These are phyloP conservation scores for Troilus luridus DNA, from an alignment of 2,888 invertebrate species.

Conservation along the genomic window DNA sequence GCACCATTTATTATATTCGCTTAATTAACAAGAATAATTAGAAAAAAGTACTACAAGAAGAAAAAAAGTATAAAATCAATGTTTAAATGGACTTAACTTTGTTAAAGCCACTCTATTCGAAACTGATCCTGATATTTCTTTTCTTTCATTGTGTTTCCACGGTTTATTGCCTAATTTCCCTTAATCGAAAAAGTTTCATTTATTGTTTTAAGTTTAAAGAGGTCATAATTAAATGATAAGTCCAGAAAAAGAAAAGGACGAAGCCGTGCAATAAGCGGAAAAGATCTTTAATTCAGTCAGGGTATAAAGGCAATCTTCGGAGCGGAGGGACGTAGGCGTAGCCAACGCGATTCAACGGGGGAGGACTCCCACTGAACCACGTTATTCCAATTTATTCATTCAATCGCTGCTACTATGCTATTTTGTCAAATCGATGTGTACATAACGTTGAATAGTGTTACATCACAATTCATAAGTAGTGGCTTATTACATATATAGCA, in stretches of 20 bases:
- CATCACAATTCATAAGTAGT: not conserved
- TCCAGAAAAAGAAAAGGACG: not conserved
- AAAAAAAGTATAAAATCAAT: not conserved
- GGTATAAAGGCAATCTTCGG: not conserved
- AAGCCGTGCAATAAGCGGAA: conserved; percentile 7
- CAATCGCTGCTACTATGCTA: not conserved
- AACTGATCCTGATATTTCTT: not conserved
- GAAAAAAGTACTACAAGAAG: too few species aligned
- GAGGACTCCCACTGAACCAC: not conserved
- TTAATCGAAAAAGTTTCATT: conserved; percentile 8
- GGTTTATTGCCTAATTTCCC: conserved; percentile 3
- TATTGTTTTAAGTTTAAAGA: conserved; percentile 24
- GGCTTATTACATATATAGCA: not conserved
- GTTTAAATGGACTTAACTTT: not conserved
- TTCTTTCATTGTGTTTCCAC: not conserved
- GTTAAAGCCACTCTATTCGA: not conserved
- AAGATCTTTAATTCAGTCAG: conserved; percentile 37
- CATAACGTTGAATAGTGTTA: not conserved
- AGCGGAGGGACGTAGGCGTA: not conserved
- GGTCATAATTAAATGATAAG: conserved; percentile 24
- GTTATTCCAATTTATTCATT: conserved; percentile 31
- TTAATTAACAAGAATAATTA: too few species aligned
- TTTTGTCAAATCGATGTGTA: not conserved
- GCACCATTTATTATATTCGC: too few species aligned
- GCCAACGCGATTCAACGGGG: not conserved